phyloP scores from a whole-genome alignment of 2,797 vertebrate genomes.

The Syncerus caffer region DNA sequence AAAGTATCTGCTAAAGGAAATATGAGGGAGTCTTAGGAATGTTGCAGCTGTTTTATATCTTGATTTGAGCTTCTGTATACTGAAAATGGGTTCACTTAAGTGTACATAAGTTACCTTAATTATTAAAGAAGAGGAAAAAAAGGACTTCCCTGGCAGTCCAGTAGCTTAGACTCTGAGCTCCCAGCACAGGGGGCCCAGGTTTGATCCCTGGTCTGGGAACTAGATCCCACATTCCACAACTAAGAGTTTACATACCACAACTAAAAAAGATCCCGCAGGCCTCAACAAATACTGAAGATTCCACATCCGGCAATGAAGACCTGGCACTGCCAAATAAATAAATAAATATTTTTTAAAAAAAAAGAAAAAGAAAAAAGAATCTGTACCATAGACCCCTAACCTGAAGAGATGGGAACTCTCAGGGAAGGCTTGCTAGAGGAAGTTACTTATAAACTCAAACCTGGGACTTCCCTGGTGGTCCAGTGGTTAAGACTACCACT shows the following conservation, averaged over 20 bases:
- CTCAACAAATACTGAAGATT: not conserved
- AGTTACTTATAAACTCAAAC: not conserved
- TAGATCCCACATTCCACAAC: not conserved
- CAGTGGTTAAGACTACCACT: not conserved
- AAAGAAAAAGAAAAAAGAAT: not conserved
- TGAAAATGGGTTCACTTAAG: conserved; percentile 20
- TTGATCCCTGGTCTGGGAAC: not conserved
- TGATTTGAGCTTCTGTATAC: not conserved
- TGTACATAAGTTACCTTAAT: not conserved
- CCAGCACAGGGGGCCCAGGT: not conserved
- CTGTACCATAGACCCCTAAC: not conserved
- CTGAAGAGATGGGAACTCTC: not conserved
- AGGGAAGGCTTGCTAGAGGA: not conserved
- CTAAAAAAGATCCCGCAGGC: not conserved
- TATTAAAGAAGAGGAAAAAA: not conserved
- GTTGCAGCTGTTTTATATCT: not conserved
- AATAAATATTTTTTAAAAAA: too few relatives aligned
- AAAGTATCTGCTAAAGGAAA: not conserved
- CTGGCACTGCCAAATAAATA: not conserved
- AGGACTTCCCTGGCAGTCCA: not conserved
- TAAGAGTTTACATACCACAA: not conserved
- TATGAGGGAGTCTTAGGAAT: not conserved
- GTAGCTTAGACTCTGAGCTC: not conserved
- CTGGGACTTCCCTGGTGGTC: not conserved
- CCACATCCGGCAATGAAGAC: not conserved